These are phyloP conservation scores for Drosophila nr. fundita DNA, from an alignment of 2,888 invertebrate species.

Conservation along the genomic window DNA sequence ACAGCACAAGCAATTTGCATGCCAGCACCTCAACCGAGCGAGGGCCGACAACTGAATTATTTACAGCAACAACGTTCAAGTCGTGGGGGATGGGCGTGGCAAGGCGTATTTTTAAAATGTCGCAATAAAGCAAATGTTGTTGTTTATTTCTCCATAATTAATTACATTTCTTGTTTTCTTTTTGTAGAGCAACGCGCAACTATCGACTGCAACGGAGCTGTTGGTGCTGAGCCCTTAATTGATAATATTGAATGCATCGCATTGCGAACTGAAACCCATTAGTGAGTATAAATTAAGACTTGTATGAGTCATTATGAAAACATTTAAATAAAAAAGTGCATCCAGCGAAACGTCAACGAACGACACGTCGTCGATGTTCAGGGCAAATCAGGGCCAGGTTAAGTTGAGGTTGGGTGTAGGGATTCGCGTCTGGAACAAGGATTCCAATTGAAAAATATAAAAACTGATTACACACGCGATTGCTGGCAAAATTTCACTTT, in stretches of 20 bases:
- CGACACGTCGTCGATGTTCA: neutral
- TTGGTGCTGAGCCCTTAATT: constrained; percentile 60
- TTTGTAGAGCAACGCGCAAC: constrained; percentile 29
- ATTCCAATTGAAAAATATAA: constrained; percentile 52
- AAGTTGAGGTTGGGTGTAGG: constrained; percentile 1
- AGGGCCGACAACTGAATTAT: neutral
- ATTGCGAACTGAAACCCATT: constrained; percentile 67
- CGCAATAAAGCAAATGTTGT: constrained; percentile 24
- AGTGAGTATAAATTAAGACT: constrained; percentile 78
- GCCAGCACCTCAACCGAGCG: neutral
- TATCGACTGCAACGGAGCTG: constrained; percentile 28
- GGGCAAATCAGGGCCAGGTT: constrained; percentile 24
- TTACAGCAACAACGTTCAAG: neutral
- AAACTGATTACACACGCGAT: constrained; percentile 56
- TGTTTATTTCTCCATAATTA: constrained; percentile 70
- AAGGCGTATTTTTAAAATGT: constrained; percentile 4
- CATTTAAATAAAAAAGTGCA: constrained; percentile 34
- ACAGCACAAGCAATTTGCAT: constrained; percentile 3
- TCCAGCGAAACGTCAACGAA: neutral
- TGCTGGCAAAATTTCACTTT: constrained; percentile 24
- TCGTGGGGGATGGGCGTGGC: neutral
- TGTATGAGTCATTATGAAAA: constrained; percentile 72
- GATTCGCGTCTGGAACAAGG: constrained; percentile 2
- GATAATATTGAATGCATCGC: constrained; percentile 72
- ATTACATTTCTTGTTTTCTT: constrained; percentile 48